Base-by-base conservation (phyloP, 2,113 vertebrate genomes). In the Arothron firmamentum region DNA sequence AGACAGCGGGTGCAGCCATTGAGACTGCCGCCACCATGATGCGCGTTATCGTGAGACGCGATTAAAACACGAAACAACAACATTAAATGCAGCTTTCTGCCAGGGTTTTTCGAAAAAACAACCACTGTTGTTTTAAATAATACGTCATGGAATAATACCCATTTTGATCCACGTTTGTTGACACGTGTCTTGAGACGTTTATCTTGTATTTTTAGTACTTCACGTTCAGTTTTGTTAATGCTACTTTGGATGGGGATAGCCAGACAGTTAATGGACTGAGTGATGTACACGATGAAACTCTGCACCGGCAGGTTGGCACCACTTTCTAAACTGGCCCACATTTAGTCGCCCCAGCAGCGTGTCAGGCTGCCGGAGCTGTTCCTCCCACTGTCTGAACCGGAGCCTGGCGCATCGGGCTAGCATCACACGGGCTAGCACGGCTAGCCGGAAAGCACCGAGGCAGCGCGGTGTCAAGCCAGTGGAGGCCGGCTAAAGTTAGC, bases 11-110 rank as follows among this genome's bases (percentile, higher is more conserved):
- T 84, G 85, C 85, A 87, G 88, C 87, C 89, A 89, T 90, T 88
- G 81, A 88, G 78, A 49, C 71, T 7, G 62, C 52, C 75, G 70
- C 85, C 87, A 70, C 88, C 85, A 90, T 88, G 87, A 89, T 85
- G 85, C 69, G 60, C 46, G 59, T 70, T 77, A 53, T 67, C 65
- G 63, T 18, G 68, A 66, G 56, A 79, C 59, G 67, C 70, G 57
- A 63, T 57, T 56, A 34, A 10, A 43, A 50, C 56, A n/a, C 15
- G 43, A 66, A 72, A 69, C 25, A n/a, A 1, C 45, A 7, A 0
- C 5, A 34, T 14, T 13, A 11, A 18, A 11, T 4, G n/a, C n/a
- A 2, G n/a, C 47, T 19, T 18, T 49, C 10, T 11, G 2, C n/a
- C n/a, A 17, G 15, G n/a, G 13, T 45, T 48, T n/a, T 49, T 49